Evolutionary conservation across 2,888 invertebrate genomes (phyloP).

Genomic region (Hypomecis punctinalis): DNA sequence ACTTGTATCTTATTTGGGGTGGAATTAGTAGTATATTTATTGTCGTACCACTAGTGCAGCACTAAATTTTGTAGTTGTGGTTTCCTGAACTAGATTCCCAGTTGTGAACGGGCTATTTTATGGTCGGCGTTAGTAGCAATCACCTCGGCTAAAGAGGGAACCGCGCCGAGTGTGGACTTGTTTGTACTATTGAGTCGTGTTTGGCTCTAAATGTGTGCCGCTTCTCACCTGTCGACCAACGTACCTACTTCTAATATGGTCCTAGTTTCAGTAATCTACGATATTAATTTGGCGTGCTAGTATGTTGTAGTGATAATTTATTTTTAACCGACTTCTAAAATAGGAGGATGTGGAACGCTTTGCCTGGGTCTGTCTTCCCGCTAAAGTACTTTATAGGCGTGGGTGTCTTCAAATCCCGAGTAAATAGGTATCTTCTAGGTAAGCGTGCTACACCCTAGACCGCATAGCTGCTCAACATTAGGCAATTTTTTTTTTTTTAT

Average conservation of each 20-base stretch:
- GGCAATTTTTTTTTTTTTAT: too few species aligned
- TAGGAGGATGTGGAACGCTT: too few species aligned
- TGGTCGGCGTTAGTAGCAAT: constrained; percentile 32
- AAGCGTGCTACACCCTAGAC: too few species aligned
- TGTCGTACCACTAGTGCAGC: constrained; percentile 16
- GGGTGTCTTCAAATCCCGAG: too few species aligned
- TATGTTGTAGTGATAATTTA: background rate
- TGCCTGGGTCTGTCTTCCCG: too few species aligned
- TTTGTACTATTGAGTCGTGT: constrained; percentile 29
- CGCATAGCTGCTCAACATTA: too few species aligned
- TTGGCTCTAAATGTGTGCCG: constrained; percentile 11
- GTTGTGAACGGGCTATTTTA: constrained; percentile 33
- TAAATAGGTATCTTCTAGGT: too few species aligned
- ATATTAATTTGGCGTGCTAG: background rate
- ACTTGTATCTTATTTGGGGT: constrained; percentile 16
- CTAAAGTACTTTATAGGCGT: too few species aligned
- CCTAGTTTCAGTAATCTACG: constrained; percentile 9
- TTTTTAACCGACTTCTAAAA: background rate
- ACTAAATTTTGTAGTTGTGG: constrained; percentile 30
- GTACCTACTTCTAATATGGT: constrained; percentile 11
- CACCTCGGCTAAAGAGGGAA: constrained; percentile 33
- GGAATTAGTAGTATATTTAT: constrained; percentile 25
- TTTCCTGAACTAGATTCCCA: constrained; percentile 33
- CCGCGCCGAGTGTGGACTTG: constrained; percentile 27
- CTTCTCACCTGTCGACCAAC: background rate